Percentiles rank a stretch among this genome's conserved stretches.
Evolutionary conservation across 2,113 vertebrate species (phyloP).

Genomic region (Aegithalos caudatus): DNA sequence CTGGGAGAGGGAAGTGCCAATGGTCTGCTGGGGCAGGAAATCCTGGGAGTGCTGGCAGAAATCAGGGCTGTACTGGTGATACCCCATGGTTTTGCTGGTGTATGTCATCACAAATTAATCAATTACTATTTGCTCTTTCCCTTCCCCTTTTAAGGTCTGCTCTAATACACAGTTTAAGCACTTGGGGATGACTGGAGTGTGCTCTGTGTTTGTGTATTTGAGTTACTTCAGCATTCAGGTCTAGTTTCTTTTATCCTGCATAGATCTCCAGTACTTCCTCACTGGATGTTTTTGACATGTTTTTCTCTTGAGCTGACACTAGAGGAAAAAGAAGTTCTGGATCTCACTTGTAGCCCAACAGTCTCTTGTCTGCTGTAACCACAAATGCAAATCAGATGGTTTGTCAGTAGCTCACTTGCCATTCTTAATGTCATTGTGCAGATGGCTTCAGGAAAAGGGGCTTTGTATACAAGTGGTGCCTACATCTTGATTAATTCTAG

Average conservation of each 20-base stretch:
- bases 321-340: background rate
- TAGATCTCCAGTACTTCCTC: background rate
- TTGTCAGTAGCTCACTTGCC: slow-evolving; percentile 9
- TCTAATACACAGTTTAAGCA: background rate
- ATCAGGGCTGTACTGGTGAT: background rate
- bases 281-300: background rate
- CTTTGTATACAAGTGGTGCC: background rate
- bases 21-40: background rate
- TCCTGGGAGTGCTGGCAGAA: background rate
- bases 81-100: background rate
- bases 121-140: background rate
- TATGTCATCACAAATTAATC: background rate
- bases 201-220: background rate
- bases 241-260: background rate
- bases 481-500: slow-evolving; percentile 9
- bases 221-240: background rate
- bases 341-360: background rate
- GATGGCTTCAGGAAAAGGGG: background rate
- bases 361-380: background rate
- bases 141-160: background rate
- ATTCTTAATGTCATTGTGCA: slow-evolving; percentile 7
- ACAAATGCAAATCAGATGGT: slow-evolving; percentile 23
- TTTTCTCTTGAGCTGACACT: background rate
- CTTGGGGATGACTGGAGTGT: background rate
- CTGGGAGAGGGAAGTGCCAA: background rate